Evolutionary conservation across 2,113 vertebrate genomes (phyloP), one percentile per base, ranked within the genome.

Genomic region (Nothobranchius furzeri): DNA sequence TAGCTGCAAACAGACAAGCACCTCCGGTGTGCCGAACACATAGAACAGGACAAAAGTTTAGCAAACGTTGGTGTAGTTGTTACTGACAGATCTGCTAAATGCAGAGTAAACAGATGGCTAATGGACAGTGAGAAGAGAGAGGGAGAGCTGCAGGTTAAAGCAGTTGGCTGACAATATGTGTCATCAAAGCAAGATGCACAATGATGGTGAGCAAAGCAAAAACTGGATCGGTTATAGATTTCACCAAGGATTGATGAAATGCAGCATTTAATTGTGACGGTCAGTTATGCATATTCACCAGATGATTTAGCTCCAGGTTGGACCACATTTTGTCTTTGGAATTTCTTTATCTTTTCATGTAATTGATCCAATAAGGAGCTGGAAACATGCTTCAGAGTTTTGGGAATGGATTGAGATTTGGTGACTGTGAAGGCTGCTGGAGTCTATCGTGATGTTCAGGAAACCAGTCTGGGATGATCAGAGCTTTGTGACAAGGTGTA

Each of bases 101-200:
- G 81, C 79, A 75, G 75, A 83, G 55, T 66, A 79, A 82, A 78
- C 88, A 91, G 88, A 85, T 89, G 87, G 85, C 60, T 77, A 70
- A 37, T 64, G 72, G 73, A 78, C 76, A 70, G 66, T 68, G 62
- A 71, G 60, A 75, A 71, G 45, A 68, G 61, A 46, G 67, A 70
- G 70, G 70, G 66, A 67, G 70, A 79, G 78, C 82, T 61, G 80
- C 13, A 51, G 63, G 43, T 64, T 74, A 12, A 47, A 76, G 85
- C 80, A 82, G 78, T 76, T 82, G 78, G 79, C 61, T 76, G 79
- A 70, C 48, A 64, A 75, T 66, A 67, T 2, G 51, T 61, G 68
- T 84, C 76, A 84, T 71, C 74, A 76, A 59, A 60, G 45, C n/a
- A 5, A 66, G 46, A 15, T 68, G 54, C 14, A 66, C 12, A 54